These are phyloP conservation scores for Percopsis omiscomaycus DNA, from an alignment of 2,797 vertebrate genomes.

Conservation along the genomic window DNA sequence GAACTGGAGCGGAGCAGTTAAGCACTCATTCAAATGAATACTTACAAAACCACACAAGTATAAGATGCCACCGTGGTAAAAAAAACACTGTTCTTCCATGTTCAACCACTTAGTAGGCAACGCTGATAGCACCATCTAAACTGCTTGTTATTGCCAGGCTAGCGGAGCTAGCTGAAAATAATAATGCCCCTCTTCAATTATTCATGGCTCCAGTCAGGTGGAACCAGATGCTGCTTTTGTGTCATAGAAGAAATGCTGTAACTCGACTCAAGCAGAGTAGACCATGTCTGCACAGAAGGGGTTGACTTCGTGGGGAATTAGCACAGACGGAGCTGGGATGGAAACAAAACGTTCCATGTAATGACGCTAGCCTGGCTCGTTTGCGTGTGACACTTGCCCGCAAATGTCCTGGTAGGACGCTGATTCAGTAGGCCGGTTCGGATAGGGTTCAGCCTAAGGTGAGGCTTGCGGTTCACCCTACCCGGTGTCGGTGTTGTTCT, in stretches of 20 bases:
- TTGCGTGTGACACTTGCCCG: slow-evolving; percentile 55
- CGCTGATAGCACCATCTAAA: slow-evolving; percentile 56
- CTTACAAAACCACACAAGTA: slow-evolving; percentile 66
- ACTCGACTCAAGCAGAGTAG: slow-evolving; percentile 73
- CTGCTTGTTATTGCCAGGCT: slow-evolving; percentile 55
- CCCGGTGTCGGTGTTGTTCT: slow-evolving; percentile 37
- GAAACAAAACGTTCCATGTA: slow-evolving; percentile 47
- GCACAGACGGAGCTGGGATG: slow-evolving; percentile 26
- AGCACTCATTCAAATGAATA: slow-evolving; percentile 55
- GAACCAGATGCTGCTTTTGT: slow-evolving; percentile 78
- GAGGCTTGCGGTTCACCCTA: slow-evolving; percentile 36
- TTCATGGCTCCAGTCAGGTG: slow-evolving; percentile 81
- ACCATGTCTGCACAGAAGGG: slow-evolving; percentile 38
- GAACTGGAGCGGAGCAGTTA: slow-evolving; percentile 42
- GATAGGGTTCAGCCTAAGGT: slow-evolving; percentile 38
- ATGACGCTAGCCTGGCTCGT: slow-evolving; percentile 38
- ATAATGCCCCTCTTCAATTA: slow-evolving; percentile 81
- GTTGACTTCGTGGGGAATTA: slow-evolving; percentile 36
- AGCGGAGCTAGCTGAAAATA: slow-evolving; percentile 63
- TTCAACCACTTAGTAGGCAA: slow-evolving; percentile 53
- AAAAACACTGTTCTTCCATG: slow-evolving; percentile 65
- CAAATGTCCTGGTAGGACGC: slow-evolving; percentile 42
- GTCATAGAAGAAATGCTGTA: slow-evolving; percentile 77
- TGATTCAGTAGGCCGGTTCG: slow-evolving; percentile 44
- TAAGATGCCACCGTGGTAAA: slow-evolving; percentile 63